Conservation (phyloP, 2,113 vertebrate genomes). For the Lepidothrix coronata region DNA sequence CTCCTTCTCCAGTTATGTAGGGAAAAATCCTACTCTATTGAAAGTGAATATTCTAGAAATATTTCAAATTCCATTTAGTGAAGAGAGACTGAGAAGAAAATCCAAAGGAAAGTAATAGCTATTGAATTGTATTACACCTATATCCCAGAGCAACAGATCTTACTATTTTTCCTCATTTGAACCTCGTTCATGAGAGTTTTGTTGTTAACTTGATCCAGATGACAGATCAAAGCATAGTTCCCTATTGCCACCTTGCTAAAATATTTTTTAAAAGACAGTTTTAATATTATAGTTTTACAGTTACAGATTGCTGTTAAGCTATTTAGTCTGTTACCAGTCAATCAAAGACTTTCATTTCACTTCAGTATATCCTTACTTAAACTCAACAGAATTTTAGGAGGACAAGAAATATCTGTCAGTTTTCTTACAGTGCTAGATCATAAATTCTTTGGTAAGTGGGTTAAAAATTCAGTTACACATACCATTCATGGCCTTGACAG, state of each 20-base stretch:
- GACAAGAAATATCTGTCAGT: constrained; percentile 54
- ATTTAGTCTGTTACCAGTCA: constrained; percentile 73
- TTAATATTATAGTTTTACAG: constrained; percentile 75
- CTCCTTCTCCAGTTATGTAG: neutral
- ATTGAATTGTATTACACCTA: constrained; percentile 56
- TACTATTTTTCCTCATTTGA: constrained; percentile 74
- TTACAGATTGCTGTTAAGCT: constrained; percentile 75
- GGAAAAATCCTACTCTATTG: neutral
- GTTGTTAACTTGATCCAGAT: constrained; percentile 77
- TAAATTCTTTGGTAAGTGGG: constrained; percentile 61
- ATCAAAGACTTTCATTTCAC: constrained; percentile 72
- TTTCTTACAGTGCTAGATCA: constrained; percentile 58
- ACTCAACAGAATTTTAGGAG: constrained; percentile 60
- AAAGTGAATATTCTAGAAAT: constrained; percentile 32
- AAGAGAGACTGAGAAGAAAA: constrained; percentile 49
- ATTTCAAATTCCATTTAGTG: constrained; percentile 48
- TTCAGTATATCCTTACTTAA: constrained; percentile 67
- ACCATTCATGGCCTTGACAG: constrained; percentile 46
- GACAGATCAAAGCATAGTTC: constrained; percentile 76
- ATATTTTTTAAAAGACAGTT: constrained; percentile 75
- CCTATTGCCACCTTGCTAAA: constrained; percentile 77
- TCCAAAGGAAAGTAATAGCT: constrained; percentile 44
- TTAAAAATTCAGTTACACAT: constrained; percentile 60
- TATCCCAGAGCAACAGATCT: constrained; percentile 66
- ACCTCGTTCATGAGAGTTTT: constrained; percentile 68